Evolutionary conservation across 2,888 invertebrate species (phyloP).

Genomic region (Phrixothrix hirtus): DNA sequence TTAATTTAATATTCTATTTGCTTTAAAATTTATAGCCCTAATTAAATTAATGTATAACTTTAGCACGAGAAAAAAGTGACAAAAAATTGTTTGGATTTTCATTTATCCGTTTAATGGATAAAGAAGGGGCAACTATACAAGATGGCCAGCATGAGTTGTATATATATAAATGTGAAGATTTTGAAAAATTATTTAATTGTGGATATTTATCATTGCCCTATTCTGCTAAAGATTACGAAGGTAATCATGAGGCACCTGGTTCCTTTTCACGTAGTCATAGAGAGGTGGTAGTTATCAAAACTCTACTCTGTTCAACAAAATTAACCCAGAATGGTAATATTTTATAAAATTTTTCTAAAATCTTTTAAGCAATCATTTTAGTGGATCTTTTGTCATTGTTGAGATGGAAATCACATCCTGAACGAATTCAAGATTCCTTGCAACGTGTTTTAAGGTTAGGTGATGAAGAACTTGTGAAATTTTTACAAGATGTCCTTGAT

Average conservation of each 20-base stretch:
- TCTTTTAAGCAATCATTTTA: slow-evolving; percentile 50
- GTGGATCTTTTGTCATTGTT: slow-evolving; percentile 85
- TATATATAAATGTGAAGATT: slow-evolving; percentile 91
- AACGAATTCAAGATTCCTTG: slow-evolving; percentile 83
- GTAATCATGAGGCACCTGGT: slow-evolving; percentile 60
- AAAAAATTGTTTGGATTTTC: slow-evolving; percentile 91
- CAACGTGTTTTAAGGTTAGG: slow-evolving; percentile 80
- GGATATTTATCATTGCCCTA: slow-evolving; percentile 69
- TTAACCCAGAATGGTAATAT: slow-evolving; percentile 86
- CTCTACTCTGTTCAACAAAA: slow-evolving; percentile 92
- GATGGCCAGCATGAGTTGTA: slow-evolving; percentile 89
- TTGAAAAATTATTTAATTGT: slow-evolving; percentile 67
- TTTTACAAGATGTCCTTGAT: slow-evolving; percentile 91
- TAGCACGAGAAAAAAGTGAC: slow-evolving; percentile 86
- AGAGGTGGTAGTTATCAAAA: slow-evolving; percentile 80
- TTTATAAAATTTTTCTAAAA: slow-evolving; percentile 16
- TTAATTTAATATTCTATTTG: no score
- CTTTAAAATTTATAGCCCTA: no score
- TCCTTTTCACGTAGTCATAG: slow-evolving; percentile 79
- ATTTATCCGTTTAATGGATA: slow-evolving; percentile 87
- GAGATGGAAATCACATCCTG: slow-evolving; percentile 90
- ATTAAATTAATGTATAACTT: slow-evolving; percentile 43
- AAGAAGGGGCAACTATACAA: slow-evolving; percentile 84
- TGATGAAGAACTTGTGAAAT: slow-evolving; percentile 91
- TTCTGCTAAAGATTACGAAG: slow-evolving; percentile 66